phyloP scores from a whole-genome alignment of 2,113 vertebrate genomes.

The Hystrix brachyura region DNA sequence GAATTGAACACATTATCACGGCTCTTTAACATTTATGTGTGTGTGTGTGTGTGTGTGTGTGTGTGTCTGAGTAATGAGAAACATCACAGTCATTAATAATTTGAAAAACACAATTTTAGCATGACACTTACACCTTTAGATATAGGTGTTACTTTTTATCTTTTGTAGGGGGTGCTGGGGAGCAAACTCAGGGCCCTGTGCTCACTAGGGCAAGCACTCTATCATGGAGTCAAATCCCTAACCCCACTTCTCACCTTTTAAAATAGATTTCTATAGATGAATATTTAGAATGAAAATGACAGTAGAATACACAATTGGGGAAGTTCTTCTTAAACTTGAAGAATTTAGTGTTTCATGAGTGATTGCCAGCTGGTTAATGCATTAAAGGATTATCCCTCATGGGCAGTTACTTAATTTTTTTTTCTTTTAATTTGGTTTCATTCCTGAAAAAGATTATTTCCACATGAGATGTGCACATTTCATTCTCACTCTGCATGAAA shows the following conservation, averaged over 20 bases:
- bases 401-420: slow-evolving; percentile 73
- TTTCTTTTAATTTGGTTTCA: slow-evolving; percentile 79
- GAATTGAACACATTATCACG: slow-evolving; percentile 39
- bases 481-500: slow-evolving; percentile 69
- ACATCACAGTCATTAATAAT: not conserved
- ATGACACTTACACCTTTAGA: not conserved
- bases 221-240: too few species aligned
- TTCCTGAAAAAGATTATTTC: slow-evolving; percentile 81
- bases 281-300: slow-evolving; percentile 32
- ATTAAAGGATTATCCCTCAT: slow-evolving; percentile 78
- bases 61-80: slow-evolving; percentile 49
- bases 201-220: too few species aligned
- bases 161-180: not conserved
- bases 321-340: slow-evolving; percentile 21
- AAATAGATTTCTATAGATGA: slow-evolving; percentile 66
- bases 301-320: slow-evolving; percentile 43
- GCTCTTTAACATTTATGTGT: slow-evolving; percentile 56
- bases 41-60: slow-evolving; percentile 9
- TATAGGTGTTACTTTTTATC: not conserved
- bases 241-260: not conserved
- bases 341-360: slow-evolving; percentile 63
- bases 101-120: slow-evolving; percentile 38
- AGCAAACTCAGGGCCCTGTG: too few species aligned
- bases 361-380: slow-evolving; percentile 73
- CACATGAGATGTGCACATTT: slow-evolving; percentile 71